These are phyloP conservation scores for Euglossa dilemma DNA, from an alignment of 1,140 invertebrate species.

Conservation along the genomic window DNA sequence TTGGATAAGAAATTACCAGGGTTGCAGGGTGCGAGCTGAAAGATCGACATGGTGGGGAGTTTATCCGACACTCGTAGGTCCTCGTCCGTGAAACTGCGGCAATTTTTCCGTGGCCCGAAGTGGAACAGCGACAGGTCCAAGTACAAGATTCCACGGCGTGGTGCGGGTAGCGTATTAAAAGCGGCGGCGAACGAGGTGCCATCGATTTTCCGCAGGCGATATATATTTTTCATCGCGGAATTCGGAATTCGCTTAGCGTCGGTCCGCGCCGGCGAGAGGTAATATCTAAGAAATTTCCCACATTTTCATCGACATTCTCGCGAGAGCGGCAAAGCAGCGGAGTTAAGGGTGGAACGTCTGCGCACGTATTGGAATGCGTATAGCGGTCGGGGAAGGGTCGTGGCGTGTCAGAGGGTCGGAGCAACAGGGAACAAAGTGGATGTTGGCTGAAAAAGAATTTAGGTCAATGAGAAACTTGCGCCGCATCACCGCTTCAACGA, in stretches of 20 bases:
- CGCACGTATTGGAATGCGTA: slow-evolving; percentile 44
- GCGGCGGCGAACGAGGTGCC: too few species aligned
- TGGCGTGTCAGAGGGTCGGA: background rate
- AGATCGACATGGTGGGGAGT: too few species aligned
- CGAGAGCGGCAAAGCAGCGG: background rate
- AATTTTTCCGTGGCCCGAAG: background rate
- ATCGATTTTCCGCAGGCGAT: slow-evolving; percentile 15
- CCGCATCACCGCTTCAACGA: slow-evolving; percentile 12
- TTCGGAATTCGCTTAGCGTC: slow-evolving; percentile 28
- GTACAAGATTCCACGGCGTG: background rate
- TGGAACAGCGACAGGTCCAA: background rate
- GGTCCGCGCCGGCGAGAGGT: slow-evolving; percentile 6
- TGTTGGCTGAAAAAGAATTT: slow-evolving; percentile 34
- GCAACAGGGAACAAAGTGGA: slow-evolving; percentile 24
- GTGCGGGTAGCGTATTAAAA: background rate
- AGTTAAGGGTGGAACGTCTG: slow-evolving; percentile 11
- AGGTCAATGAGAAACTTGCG: slow-evolving; percentile 49
- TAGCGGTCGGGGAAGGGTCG: background rate
- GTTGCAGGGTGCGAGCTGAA: too few species aligned
- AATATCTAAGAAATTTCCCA: slow-evolving; percentile 44
- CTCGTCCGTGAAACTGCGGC: too few species aligned
- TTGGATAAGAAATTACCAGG: too few species aligned
- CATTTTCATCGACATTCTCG: slow-evolving; percentile 41
- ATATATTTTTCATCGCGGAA: slow-evolving; percentile 27
- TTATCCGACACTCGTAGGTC: background rate